These are phyloP conservation scores for Micrasema longulum DNA, from an alignment of 1,140 invertebrate genomes.

Conservation along the genomic window DNA sequence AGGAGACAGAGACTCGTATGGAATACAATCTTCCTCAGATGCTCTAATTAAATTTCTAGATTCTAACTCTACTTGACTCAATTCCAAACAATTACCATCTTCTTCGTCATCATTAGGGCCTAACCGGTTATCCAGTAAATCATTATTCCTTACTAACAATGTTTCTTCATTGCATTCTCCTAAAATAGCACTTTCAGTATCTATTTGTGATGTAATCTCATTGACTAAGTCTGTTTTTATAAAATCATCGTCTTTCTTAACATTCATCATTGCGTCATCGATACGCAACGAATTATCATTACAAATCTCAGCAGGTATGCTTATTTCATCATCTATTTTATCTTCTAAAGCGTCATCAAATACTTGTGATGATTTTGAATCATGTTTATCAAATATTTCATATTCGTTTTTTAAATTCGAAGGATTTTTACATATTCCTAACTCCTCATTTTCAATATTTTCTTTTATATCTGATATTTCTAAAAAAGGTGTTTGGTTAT, in stretches of 20 bases:
- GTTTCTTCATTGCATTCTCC: no score
- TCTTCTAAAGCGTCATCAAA: not conserved
- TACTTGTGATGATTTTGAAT: not conserved
- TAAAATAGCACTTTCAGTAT: no score
- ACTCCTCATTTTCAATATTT: no score
- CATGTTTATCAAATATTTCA: not conserved
- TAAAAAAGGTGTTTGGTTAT: not conserved
- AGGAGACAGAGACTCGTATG: not conserved
- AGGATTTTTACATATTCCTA: not conserved
- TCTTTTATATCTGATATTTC: no score
- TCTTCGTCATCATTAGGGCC: no score
- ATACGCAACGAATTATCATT: not conserved
- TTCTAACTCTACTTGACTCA: not conserved
- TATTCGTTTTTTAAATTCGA: not conserved
- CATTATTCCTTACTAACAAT: no score
- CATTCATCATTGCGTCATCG: not conserved
- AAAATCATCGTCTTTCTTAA: not conserved
- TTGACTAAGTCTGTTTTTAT: no score
- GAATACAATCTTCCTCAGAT: conserved; percentile 1
- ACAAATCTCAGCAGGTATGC: not conserved
- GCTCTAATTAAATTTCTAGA: not conserved
- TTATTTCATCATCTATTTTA: not conserved
- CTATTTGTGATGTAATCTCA: no score
- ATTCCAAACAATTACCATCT: no score
- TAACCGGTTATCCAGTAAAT: no score